Evolutionary conservation across 2,113 vertebrate species (phyloP).

Genomic region (Ailuropoda melanoleuca): DNA sequence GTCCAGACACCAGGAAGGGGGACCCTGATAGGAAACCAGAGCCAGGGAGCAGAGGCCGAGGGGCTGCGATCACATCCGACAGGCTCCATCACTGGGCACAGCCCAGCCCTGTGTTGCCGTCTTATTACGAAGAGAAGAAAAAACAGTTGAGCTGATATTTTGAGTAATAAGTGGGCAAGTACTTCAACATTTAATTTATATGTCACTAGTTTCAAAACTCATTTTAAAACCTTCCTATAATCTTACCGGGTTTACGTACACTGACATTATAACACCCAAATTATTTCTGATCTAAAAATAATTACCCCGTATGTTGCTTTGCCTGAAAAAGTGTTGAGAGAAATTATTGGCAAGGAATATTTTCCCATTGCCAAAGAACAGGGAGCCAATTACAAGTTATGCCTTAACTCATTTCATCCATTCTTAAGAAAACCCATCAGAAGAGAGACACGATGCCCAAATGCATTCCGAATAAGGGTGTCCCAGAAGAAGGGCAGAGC

Average conservation of each 20-base stretch:
- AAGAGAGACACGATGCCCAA: neutral
- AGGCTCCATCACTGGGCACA: neutral
- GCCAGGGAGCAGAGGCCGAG: neutral
- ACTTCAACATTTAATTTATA: constrained; percentile 78
- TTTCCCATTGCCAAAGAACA: constrained; percentile 57
- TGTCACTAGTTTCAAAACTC: constrained; percentile 77
- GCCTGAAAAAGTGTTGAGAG: constrained; percentile 72
- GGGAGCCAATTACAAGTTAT: constrained; percentile 70
- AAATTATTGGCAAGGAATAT: constrained; percentile 75
- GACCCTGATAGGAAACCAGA: neutral
- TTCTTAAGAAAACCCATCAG: constrained; percentile 44
- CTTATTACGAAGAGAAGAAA: constrained; percentile 17
- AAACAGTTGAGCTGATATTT: constrained; percentile 52
- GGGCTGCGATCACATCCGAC: neutral
- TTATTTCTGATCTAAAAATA: constrained; percentile 82
- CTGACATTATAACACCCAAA: constrained; percentile 76
- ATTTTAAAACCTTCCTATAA: constrained; percentile 71
- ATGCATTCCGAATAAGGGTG: neutral
- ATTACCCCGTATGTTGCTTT: constrained; percentile 75
- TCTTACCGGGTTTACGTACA: constrained; percentile 79
- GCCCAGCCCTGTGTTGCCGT: neutral
- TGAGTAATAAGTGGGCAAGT: constrained; percentile 76
- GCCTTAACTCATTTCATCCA: constrained; percentile 41
- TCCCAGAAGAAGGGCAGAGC: neutral
- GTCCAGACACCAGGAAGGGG: neutral